Evolutionary conservation across 2,113 vertebrate genomes (phyloP), one percentile per base, ranked within the genome.

Genomic region (Addax nasomaculatus): DNA sequence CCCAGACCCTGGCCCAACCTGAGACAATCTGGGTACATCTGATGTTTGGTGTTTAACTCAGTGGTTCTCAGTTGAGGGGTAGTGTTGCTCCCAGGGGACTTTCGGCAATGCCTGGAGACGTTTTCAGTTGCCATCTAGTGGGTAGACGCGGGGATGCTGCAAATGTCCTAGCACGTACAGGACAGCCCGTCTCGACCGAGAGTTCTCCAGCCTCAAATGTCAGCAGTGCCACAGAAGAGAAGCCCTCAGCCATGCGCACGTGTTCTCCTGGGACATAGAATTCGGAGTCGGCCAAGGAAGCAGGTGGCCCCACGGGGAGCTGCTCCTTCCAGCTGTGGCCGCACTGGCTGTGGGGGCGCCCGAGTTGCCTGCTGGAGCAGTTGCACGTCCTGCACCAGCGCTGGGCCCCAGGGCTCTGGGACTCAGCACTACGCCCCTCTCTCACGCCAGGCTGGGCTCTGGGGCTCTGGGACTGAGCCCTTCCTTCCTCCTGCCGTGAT

Each of bases 371-470:
- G 23, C 76, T 49, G 1, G 8, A 13, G 64, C 4, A 9, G 19
- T n/a, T 23, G 64, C n/a, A 12, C 0, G 1, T 12, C 19, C 64
- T 36, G 19, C 0, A 0, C 33, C 7, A 2, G 62, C 4, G 1
- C 33, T 5, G 33, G 62, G 62, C 62, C 33, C 62, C 9, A 5
- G 30, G 60, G 60, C 30, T 64, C 14, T 64, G 17, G 7, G 53
- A 55, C 53, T 55, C 53, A 55, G 53, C 2, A 6, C 53, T 55
- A 7, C 17, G 17, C 53, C 53, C 53, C 53, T 0, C 53, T 55
- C 53, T 55, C 53, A 2, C 1, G 53, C 53, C 1, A 1, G 53
- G 21, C 55, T 55, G 55, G 8, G 55, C 55, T 57, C 55, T 9
- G 21, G 21, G 9, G 55, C 55, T 57, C 55, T 57, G 55, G 8